These are phyloP conservation scores for Schizaphis graminum DNA, from an alignment of 2,888 invertebrate genomes.

Conservation along the genomic window DNA sequence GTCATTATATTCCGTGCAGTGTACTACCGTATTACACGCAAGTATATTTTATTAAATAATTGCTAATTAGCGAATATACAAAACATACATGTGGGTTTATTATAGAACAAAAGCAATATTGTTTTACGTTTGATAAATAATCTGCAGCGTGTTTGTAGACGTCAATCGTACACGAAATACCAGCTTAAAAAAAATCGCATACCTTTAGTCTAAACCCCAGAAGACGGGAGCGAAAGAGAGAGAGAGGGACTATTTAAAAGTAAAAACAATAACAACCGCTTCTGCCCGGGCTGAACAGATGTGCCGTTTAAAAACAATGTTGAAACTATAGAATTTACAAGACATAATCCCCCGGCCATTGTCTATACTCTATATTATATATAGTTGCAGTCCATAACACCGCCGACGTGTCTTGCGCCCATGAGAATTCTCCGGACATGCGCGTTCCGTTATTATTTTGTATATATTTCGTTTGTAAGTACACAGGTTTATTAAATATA, in stretches of 20 bases:
- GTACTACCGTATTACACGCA: background rate
- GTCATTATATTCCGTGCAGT: background rate
- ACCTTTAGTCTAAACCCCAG: background rate
- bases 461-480: background rate
- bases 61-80: background rate
- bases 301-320: conserved; percentile 38
- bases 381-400: background rate
- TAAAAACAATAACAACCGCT: conserved; percentile 6
- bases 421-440: conserved; percentile 50
- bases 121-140: conserved; percentile 30
- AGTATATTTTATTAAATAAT: background rate
- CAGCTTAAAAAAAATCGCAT: background rate
- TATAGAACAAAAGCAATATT: background rate
- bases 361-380: conserved; percentile 8
- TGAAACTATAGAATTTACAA: background rate
- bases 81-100: background rate
- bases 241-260: background rate
- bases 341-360: conserved; percentile 51
- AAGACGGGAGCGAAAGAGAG: background rate
- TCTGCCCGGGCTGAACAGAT: background rate
- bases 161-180: background rate
- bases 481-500: background rate
- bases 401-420: background rate
- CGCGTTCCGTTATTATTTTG: conserved; percentile 48
- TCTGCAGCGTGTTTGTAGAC: background rate